Evolutionary conservation across 37 sponge, comb jelly and placozoan species (phyloP).

Genomic region (Dysidea cf. avara): DNA sequence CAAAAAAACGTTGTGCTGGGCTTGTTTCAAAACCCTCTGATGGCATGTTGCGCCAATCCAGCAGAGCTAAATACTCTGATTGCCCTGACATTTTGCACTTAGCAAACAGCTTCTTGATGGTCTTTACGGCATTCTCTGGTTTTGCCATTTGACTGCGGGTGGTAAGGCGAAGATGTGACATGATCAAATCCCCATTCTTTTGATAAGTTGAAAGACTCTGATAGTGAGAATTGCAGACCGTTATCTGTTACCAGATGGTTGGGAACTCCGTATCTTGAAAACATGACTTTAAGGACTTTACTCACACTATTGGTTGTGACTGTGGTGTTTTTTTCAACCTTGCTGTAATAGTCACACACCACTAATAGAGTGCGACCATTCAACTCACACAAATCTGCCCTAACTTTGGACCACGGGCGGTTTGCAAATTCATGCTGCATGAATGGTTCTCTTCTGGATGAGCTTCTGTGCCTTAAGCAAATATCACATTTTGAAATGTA

Average conservation of each 20-base stretch:
- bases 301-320: background rate
- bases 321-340: background rate
- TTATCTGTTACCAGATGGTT: conserved; percentile 22
- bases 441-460: conserved; percentile 12
- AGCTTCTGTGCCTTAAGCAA: background rate
- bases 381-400: conserved; percentile 17
- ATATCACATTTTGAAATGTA: conserved; percentile 26
- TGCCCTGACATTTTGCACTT: conserved; percentile 25
- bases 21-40: conserved; percentile 42
- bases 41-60: conserved; percentile 64
- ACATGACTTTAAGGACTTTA: conserved; percentile 15
- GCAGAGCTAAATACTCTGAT: conserved; percentile 40
- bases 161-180: conserved; percentile 9
- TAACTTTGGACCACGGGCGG: conserved; percentile 24
- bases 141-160: conserved; percentile 61
- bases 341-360: conserved; percentile 4
- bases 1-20: conserved; percentile 55
- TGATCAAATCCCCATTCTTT: conserved; percentile 32
- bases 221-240: conserved; percentile 35
- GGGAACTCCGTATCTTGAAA: conserved; percentile 31
- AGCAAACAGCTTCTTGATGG: conserved; percentile 40
- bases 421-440: conserved; percentile 18
- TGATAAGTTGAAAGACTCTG: conserved; percentile 34
- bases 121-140: conserved; percentile 52
- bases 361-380: background rate